phyloP scores from a whole-genome alignment of 2,113 vertebrate species.

The Andinoacara biseriatus region DNA sequence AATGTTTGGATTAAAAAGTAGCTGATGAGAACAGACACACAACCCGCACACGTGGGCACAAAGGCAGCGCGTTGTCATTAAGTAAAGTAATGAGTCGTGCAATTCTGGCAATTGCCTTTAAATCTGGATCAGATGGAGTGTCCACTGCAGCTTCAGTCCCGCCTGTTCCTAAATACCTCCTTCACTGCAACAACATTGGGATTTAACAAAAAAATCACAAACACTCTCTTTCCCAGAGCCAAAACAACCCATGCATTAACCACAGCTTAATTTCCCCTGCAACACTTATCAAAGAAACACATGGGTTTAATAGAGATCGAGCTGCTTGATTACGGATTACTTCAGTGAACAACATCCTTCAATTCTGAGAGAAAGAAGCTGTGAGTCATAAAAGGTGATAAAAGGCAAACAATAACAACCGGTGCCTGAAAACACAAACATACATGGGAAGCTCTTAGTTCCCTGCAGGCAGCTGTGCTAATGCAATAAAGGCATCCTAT shows the following conservation, averaged over 20 bases:
- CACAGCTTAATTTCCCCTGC: constrained; percentile 61
- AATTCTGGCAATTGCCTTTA: constrained; percentile 24
- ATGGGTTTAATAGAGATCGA: constrained; percentile 69
- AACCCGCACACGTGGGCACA: constrained; percentile 26
- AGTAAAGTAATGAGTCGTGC: constrained; percentile 54
- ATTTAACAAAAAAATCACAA: constrained; percentile 8
- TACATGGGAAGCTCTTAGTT: constrained; percentile 27
- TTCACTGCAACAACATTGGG: background rate
- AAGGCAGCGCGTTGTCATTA: constrained; percentile 34
- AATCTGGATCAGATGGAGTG: constrained; percentile 37
- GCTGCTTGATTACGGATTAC: constrained; percentile 69
- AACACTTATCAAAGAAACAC: constrained; percentile 66
- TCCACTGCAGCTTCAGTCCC: constrained; percentile 27
- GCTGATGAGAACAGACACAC: background rate
- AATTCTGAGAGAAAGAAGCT: constrained; percentile 33
- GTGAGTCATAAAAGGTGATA: constrained; percentile 60
- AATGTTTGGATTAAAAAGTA: constrained; percentile 26
- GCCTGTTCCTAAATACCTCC: constrained; percentile 3
- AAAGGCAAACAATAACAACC: constrained; percentile 69
- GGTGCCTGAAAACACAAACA: constrained; percentile 56
- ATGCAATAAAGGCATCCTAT: constrained; percentile 44
- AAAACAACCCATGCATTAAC: constrained; percentile 62
- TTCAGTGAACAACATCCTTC: constrained; percentile 62
- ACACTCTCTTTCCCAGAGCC: constrained; percentile 26
- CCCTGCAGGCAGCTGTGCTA: constrained; percentile 43